Conservation (phyloP, 1,140 invertebrate species). For the Aricia agestis region DNA sequence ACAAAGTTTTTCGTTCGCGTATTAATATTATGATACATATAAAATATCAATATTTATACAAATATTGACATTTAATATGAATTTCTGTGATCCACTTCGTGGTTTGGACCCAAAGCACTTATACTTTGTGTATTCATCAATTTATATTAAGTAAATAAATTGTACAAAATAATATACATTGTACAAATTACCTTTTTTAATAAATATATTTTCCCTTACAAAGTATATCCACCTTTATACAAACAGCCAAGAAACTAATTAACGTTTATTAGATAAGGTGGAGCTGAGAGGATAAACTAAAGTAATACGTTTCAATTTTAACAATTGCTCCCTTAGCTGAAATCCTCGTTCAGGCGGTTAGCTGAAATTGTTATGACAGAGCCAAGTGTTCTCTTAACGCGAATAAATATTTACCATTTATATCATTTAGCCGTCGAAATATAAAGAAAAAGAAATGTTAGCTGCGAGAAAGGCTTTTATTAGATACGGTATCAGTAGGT, state of each 20-base stretch:
- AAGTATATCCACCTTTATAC: background rate
- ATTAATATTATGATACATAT: too few species aligned
- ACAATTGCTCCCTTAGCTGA: constrained; percentile 8
- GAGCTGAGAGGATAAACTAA: constrained; percentile 1
- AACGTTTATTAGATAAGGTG: constrained; percentile 9
- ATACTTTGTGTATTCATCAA: too few species aligned
- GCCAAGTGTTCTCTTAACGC: background rate
- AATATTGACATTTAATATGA: too few species aligned
- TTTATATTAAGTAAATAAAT: too few species aligned
- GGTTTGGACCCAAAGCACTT: too few species aligned
- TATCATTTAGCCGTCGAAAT: background rate
- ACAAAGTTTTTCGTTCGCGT: too few species aligned
- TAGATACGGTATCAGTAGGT: background rate
- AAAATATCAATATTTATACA: too few species aligned
- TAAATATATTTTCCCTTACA: background rate
- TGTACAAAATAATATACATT: background rate
- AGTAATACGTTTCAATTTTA: constrained; percentile 12
- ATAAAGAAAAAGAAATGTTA: background rate
- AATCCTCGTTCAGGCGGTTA: background rate
- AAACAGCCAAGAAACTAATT: background rate
- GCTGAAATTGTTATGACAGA: constrained; percentile 2
- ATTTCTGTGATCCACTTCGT: too few species aligned
- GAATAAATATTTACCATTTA: constrained; percentile 7
- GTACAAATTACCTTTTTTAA: background rate
- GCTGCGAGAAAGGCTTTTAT: too few species aligned